These are phyloP conservation scores for Sebastes fasciatus DNA, from an alignment of 2,113 vertebrate species.

Conservation along the genomic window DNA sequence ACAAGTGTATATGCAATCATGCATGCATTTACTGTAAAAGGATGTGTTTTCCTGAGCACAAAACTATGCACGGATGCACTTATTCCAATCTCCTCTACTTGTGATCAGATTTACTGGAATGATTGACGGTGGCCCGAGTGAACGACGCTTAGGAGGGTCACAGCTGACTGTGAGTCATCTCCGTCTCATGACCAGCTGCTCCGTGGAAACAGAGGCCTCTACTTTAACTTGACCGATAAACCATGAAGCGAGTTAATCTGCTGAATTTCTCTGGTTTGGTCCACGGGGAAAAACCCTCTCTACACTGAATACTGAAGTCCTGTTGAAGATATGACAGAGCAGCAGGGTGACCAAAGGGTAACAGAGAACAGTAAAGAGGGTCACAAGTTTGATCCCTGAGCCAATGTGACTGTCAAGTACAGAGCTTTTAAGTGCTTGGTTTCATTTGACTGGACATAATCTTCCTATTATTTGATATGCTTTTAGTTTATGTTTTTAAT, in stretches of 20 bases:
- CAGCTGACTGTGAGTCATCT: conserved; percentile 70
- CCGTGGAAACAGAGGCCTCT: conserved; percentile 52
- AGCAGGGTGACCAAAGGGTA: conserved; percentile 12
- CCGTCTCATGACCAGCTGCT: conserved; percentile 57
- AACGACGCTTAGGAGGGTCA: conserved; percentile 24
- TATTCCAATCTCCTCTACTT: not conserved
- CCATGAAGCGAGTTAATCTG: conserved; percentile 63
- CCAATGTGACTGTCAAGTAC: not conserved
- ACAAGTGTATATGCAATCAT: not conserved
- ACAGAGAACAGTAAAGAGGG: not conserved
- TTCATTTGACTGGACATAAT: not conserved
- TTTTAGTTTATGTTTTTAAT: not conserved
- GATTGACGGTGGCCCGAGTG: not conserved
- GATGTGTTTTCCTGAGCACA: conserved; percentile 11
- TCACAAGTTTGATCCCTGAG: conserved; percentile 31
- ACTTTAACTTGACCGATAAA: conserved; percentile 61
- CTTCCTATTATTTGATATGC: not conserved
- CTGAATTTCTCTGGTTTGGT: conserved; percentile 38
- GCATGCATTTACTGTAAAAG: not conserved
- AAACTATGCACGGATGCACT: not conserved
- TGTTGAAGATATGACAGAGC: conserved; percentile 11
- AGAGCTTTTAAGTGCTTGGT: not conserved
- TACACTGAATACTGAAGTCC: conserved; percentile 7
- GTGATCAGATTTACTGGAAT: conserved; percentile 30
- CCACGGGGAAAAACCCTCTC: not conserved